A percentile compares a stretch with the other conserved stretches of the same genome.
Conservation (phyloP, 2,113 vertebrate genomes). For the Beaufortia kweichowensis region DNA sequence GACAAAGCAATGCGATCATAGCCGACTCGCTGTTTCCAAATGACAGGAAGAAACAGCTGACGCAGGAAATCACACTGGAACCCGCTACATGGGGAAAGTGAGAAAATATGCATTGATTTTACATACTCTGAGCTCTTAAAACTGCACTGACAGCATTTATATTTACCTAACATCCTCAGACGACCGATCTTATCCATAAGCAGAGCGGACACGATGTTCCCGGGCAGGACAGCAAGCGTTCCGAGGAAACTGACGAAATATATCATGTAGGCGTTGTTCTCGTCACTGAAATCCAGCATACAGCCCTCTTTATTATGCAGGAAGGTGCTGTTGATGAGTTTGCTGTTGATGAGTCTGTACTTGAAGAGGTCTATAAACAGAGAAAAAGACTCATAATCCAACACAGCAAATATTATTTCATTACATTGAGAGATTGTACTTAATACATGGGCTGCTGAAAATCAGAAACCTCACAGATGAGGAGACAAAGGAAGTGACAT, state of each 20-base stretch:
- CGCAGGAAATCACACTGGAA: conserved; percentile 93
- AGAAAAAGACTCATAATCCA: not conserved
- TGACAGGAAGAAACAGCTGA: conserved; percentile 98
- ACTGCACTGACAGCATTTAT: too few species aligned
- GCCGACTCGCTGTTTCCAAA: conserved; percentile 97
- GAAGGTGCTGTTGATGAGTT: conserved; percentile 92
- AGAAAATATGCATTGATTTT: not conserved
- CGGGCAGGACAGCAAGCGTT: conserved; percentile 91
- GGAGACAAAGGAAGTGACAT: too few species aligned
- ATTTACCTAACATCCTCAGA: conserved; percentile 90
- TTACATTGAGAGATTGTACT: too few species aligned
- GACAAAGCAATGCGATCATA: conserved; percentile 96
- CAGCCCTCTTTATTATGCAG: conserved; percentile 97
- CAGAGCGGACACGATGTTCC: conserved; percentile 94
- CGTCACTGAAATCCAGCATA: conserved; percentile 89
- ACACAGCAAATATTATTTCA: not conserved
- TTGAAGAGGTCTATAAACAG: conserved; percentile 86
- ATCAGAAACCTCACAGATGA: too few species aligned
- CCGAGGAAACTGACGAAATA: conserved; percentile 98
- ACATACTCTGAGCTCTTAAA: not conserved
- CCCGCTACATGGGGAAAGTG: conserved; percentile 75
- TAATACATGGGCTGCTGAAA: too few species aligned
- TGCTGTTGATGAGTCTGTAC: conserved; percentile 90
- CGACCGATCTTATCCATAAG: conserved; percentile 98
- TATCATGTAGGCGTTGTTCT: conserved; percentile 97